phyloP scores from a whole-genome alignment of 2,797 vertebrate genomes.

The Iguana delicatissima region DNA sequence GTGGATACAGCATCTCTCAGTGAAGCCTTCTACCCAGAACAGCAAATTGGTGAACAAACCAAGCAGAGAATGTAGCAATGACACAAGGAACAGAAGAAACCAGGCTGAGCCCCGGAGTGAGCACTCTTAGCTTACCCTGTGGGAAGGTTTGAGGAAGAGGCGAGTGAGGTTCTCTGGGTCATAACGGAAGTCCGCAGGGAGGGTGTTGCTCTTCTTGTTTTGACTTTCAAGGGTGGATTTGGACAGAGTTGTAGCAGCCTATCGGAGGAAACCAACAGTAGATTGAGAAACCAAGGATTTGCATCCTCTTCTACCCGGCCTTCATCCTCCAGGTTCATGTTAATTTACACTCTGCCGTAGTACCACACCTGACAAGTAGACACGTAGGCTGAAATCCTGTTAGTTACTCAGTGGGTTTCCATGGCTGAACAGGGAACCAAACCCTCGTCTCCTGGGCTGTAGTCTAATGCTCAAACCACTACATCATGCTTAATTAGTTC shows the following conservation, averaged over 20 bases:
- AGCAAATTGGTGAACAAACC: background rate
- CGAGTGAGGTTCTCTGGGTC: conserved; percentile 82
- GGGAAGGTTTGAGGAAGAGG: conserved; percentile 88
- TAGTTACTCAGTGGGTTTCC: too few species aligned
- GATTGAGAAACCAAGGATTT: background rate
- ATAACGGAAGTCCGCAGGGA: conserved; percentile 92
- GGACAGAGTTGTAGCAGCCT: conserved; percentile 87
- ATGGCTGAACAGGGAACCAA: too few species aligned
- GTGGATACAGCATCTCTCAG: too few species aligned
- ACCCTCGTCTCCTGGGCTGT: too few species aligned
- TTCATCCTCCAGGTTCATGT: too few species aligned
- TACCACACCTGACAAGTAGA: background rate
- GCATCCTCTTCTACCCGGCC: rapidly evolving
- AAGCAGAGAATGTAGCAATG: background rate
- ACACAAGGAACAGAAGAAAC: background rate
- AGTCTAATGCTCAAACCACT: too few species aligned
- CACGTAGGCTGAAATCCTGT: too few species aligned
- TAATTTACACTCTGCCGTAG: background rate
- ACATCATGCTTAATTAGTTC: too few species aligned
- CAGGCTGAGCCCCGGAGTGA: rapidly evolving
- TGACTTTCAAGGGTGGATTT: conserved; percentile 85
- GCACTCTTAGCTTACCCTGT: conserved; percentile 80
- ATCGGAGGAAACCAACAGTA: background rate
- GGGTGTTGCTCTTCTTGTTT: conserved; percentile 85
- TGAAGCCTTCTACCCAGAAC: too few species aligned